phyloP scores from a whole-genome alignment of 2,888 invertebrate species.

The Aplocera efformata region DNA sequence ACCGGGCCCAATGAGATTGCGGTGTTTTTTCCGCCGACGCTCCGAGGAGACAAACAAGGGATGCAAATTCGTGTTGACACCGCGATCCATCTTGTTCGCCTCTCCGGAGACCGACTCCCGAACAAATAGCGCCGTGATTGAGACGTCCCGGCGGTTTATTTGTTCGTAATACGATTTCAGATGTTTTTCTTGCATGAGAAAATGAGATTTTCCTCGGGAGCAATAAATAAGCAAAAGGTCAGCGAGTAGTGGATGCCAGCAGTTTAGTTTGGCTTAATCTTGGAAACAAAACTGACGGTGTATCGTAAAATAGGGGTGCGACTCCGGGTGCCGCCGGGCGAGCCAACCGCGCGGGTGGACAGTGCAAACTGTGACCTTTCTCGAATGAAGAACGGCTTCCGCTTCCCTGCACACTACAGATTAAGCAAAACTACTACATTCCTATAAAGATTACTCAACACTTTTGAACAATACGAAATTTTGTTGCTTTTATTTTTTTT shows the following conservation, averaged over 20 bases:
- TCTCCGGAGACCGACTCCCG: constrained; percentile 70
- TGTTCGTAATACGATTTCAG: constrained; percentile 53
- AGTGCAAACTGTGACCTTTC: constrained; percentile 65
- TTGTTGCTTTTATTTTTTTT: constrained; percentile 5
- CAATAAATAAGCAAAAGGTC: constrained; percentile 53
- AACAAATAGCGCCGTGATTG: constrained; percentile 75
- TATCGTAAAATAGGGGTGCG: constrained; percentile 59
- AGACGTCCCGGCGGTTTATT: constrained; percentile 61
- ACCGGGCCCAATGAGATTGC: constrained; percentile 75
- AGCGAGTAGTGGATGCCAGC: constrained; percentile 58
- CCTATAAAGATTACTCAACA: constrained; percentile 30
- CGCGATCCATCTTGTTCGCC: constrained; percentile 78
- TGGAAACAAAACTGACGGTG: constrained; percentile 63
- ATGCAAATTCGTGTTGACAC: constrained; percentile 81
- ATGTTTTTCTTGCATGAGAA: constrained; percentile 54
- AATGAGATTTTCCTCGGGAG: constrained; percentile 42
- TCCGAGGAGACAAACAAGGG: constrained; percentile 76
- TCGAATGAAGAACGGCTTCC: constrained; percentile 56
- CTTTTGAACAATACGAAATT: constrained; percentile 31
- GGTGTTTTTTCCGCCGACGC: constrained; percentile 73
- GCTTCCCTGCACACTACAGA: constrained; percentile 44
- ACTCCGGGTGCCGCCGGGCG: constrained; percentile 34
- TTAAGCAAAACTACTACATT: constrained; percentile 30
- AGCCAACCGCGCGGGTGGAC: constrained; percentile 38
- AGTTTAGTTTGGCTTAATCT: constrained; percentile 72